Evolutionary conservation across 2,888 invertebrate species (phyloP), one percentile per base, ranked within the genome.

Genomic region (Beris chalybata): DNA sequence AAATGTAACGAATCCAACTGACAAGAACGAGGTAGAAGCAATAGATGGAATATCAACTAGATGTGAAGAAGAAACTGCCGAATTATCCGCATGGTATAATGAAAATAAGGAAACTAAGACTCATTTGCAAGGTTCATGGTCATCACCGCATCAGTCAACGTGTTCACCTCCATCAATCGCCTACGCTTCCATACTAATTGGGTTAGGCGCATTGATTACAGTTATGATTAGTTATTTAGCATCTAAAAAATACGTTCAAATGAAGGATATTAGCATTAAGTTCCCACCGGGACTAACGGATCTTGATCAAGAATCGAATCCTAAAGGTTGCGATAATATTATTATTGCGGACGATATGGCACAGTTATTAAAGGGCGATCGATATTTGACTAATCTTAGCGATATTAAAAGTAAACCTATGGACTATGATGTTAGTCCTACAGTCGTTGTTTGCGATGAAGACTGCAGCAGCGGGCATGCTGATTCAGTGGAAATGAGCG

Each of bases 251-350:
- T 74, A 73, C 47, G 73, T 73, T 43, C 75, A 75, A 70, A 79
- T 79, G 79, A 75, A 78, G 0, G 75, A 78, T 56, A 79, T 79
- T 63, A 71, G 73, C 11, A 71, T 76, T 31, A 74, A 72, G 11
- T 69, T 79, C 55, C 79, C 79, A 6, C 73, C 75, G 13, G 79
- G 78, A 9, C 66, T 77, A 44, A 72, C 71, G 6, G 74, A 74
- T 64, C 70, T 78, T 4, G 74, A 74, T 61, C 74, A 74, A 22
- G 73, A 74, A 5, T 68, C 75, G 2, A 75, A 74, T 31, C 77
- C 76, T n/a, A 75, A 75, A 54, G 65, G 69, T 9, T 69, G 71
- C 3, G 71, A 72, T 32, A 73, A 71, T 61, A 3, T 7, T 38
- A 66, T 70, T 5, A 70, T 70, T 53, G 67, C 67, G 52, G 65